A percentile compares a stretch with the other conserved stretches of the same genome.
Evolutionary conservation across 2,888 invertebrate genomes (phyloP).

Genomic region (Rhynchonema sp.): DNA sequence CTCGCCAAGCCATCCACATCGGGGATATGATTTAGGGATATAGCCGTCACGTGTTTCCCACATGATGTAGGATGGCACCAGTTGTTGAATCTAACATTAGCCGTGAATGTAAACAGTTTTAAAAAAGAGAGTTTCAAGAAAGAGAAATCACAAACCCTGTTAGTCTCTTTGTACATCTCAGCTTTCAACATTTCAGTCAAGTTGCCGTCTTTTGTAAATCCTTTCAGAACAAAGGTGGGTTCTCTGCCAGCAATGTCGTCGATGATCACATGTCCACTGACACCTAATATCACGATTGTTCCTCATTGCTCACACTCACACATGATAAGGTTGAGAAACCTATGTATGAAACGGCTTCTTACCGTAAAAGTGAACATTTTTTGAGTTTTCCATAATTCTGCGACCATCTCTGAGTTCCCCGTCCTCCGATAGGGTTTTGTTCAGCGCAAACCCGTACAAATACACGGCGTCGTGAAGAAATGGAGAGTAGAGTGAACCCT

Average conservation of each 20-base stretch:
- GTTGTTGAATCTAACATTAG: background rate
- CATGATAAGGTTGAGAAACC: too few relatives aligned
- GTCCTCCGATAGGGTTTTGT: too few relatives aligned
- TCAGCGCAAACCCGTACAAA: too few relatives aligned
- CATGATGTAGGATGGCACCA: constrained; percentile 1
- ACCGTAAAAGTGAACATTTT: too few relatives aligned
- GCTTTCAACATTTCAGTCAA: background rate
- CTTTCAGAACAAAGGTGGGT: constrained; percentile 6
- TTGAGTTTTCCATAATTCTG: too few relatives aligned
- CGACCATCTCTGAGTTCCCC: too few relatives aligned
- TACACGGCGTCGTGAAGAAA: too few relatives aligned
- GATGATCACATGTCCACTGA: constrained; percentile 5
- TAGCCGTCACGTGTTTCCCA: constrained; percentile 3
- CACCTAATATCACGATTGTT: too few relatives aligned
- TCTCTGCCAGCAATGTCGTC: constrained; percentile 3
- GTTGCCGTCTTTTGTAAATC: constrained; percentile 2
- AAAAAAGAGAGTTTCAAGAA: background rate
- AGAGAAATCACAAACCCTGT: background rate
- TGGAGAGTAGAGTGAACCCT: too few relatives aligned
- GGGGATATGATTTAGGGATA: constrained; percentile 3
- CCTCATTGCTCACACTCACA: too few relatives aligned
- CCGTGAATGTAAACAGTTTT: background rate
- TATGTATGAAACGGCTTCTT: too few relatives aligned
- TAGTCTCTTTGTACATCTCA: constrained; percentile 4
- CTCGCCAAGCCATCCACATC: constrained; percentile 3